Conservation (phyloP, 1,140 invertebrate genomes). For the roundworm (Caenorhabditis elegans) region DNA sequence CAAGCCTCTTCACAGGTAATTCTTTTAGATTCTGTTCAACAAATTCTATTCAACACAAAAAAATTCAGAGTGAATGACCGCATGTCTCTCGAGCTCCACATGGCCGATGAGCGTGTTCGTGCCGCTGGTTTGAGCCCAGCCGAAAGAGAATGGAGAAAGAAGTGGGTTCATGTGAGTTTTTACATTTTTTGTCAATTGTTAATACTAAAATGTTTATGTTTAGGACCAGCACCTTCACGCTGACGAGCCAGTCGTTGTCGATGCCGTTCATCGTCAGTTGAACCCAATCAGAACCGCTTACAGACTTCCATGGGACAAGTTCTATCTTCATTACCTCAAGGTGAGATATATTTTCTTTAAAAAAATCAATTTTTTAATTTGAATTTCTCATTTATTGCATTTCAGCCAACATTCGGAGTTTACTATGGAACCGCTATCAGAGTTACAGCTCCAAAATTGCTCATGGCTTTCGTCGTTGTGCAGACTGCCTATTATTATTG, state of each 20-base stretch:
- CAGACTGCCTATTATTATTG: conserved; percentile 56
- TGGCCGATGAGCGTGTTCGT: conserved; percentile 61
- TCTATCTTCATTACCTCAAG: conserved; percentile 62
- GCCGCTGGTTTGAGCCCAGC: conserved; percentile 57
- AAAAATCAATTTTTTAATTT: not conserved
- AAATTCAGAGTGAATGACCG: conserved; percentile 55
- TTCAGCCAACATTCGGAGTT: conserved; percentile 48
- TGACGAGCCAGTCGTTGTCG: conserved; percentile 63
- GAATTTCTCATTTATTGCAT: too few species aligned
- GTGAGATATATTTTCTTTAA: conserved; percentile 42
- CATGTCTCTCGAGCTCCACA: conserved; percentile 62
- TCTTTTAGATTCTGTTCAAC: not conserved
- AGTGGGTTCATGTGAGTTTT: conserved; percentile 43
- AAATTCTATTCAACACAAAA: not conserved
- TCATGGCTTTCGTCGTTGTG: conserved; percentile 49
- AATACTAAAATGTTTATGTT: too few species aligned
- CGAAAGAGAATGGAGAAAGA: conserved; percentile 64
- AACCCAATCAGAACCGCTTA: conserved; percentile 64
- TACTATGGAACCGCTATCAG: conserved; percentile 58
- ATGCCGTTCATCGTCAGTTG: conserved; percentile 62
- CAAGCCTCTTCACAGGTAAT: conserved; percentile 51
- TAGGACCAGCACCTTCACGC: conserved; percentile 65
- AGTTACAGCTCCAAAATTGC: conserved; percentile 54
- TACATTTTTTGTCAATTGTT: not conserved
- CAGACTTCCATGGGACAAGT: conserved; percentile 58